Percentiles rank a stretch among this genome's conserved stretches.
Evolutionary conservation across 2,888 invertebrate species (phyloP).

Genomic region (Amorpha juglandis): DNA sequence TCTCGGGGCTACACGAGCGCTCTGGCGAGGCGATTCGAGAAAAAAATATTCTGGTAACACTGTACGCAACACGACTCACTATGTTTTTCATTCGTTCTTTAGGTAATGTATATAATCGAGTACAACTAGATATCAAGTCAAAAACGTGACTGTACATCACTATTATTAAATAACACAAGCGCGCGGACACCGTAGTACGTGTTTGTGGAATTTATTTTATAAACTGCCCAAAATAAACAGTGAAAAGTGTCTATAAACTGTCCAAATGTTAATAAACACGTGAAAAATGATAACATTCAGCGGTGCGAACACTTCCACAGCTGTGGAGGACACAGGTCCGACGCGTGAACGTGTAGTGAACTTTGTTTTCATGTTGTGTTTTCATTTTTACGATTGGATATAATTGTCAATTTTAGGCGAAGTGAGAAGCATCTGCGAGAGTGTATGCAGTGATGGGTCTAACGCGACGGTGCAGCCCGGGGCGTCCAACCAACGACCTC

Average conservation of each 20-base stretch:
- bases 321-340: constrained; percentile 76
- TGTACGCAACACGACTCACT: too few relatives aligned
- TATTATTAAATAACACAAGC: constrained; percentile 75
- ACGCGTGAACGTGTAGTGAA: constrained; percentile 39
- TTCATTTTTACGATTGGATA: constrained; percentile 43
- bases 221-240: constrained; percentile 56
- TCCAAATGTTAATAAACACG: constrained; percentile 70
- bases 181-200: constrained; percentile 52
- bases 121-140: background rate
- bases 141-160: constrained; percentile 54
- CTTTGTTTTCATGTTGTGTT: constrained; percentile 54
- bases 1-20: too few relatives aligned
- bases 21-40: too few relatives aligned
- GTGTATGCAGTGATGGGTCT: constrained; percentile 82
- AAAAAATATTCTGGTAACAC: too few relatives aligned
- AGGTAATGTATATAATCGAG: background rate
- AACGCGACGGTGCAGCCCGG: constrained; percentile 77
- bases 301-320: constrained; percentile 68
- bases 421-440: constrained; percentile 81
- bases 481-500: constrained; percentile 79
- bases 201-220: constrained; percentile 60
- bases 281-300: constrained; percentile 79
- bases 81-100: background rate
- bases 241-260: constrained; percentile 61
- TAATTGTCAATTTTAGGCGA: constrained; percentile 62